Percentiles rank a stretch among this genome's conserved stretches.
These are phyloP conservation scores for Synergus umbraculus DNA, from an alignment of 2,888 invertebrate species.

Conservation along the genomic window DNA sequence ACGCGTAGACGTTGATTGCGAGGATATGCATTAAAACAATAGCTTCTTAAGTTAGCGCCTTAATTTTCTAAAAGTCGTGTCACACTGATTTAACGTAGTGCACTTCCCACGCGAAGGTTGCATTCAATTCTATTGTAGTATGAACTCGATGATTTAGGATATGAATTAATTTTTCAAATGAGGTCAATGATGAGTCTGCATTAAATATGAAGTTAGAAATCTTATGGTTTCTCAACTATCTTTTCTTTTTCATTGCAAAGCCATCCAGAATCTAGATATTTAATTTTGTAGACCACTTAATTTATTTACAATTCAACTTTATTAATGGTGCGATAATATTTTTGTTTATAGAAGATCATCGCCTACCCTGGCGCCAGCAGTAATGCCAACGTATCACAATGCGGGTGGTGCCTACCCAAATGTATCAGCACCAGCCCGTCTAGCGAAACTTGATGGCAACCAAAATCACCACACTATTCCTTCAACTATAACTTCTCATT, in stretches of 20 bases:
- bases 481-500: constrained; percentile 72
- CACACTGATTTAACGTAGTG: constrained; percentile 9
- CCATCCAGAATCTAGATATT: not conserved
- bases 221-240: not conserved
- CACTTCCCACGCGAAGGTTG: constrained; percentile 20
- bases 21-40: constrained; percentile 12
- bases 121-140: constrained; percentile 19
- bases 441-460: constrained; percentile 74
- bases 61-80: not conserved
- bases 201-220: not conserved
- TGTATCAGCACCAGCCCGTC: constrained; percentile 74
- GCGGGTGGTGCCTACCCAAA: constrained; percentile 76
- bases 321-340: not conserved
- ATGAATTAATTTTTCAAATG: not conserved
- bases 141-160: constrained; percentile 15
- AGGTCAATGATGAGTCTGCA: not conserved
- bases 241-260: not conserved
- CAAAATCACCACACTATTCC: constrained; percentile 75
- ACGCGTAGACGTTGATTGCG: constrained; percentile 10
- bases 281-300: no score
- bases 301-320: not conserved
- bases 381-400: constrained; percentile 77
- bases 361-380: constrained; percentile 64
- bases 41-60: constrained; percentile 25
- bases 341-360: constrained; percentile 42